Conservation (phyloP, 2,797 vertebrate genomes). For the Sebastes matsubarae region DNA sequence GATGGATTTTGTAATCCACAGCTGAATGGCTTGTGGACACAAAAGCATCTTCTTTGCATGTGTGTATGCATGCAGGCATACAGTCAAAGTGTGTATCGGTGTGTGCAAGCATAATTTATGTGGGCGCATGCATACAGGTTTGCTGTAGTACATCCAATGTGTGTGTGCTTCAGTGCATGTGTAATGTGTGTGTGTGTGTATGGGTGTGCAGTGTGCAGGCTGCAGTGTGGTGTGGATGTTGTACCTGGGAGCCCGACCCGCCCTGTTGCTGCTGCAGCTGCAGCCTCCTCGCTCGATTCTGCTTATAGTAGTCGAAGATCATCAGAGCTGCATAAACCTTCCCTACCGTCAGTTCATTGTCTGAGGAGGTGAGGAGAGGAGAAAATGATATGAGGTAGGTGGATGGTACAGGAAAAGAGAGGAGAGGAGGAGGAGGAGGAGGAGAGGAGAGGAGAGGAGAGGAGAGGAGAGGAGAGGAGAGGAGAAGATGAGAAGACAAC, state of each 20-base stretch:
- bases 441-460: no score
- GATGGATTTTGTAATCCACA: slow-evolving; percentile 14
- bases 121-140: slow-evolving; percentile 42
- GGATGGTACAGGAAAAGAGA: neutral
- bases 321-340: slow-evolving; percentile 97
- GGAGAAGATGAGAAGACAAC: no score
- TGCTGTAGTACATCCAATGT: slow-evolving; percentile 11
- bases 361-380: slow-evolving; percentile 70
- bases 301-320: slow-evolving; percentile 98
- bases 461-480: neutral
- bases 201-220: neutral
- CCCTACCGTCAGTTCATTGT: slow-evolving; percentile 95
- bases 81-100: neutral
- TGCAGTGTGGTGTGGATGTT: slow-evolving; percentile 4
- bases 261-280: slow-evolving; percentile 79
- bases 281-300: slow-evolving; percentile 88
- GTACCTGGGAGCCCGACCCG: slow-evolving; percentile 87
- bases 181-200: neutral
- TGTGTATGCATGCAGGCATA: slow-evolving; percentile 44
- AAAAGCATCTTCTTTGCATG: neutral
- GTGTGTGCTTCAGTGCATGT: neutral
- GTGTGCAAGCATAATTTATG: slow-evolving; percentile 25
- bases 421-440: neutral
- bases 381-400: neutral
- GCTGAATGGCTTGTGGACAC: slow-evolving; percentile 5